Percentiles rank a stretch among this genome's conserved stretches.
Conservation (phyloP, 2,888 invertebrate genomes). For the Sipha maydis region DNA sequence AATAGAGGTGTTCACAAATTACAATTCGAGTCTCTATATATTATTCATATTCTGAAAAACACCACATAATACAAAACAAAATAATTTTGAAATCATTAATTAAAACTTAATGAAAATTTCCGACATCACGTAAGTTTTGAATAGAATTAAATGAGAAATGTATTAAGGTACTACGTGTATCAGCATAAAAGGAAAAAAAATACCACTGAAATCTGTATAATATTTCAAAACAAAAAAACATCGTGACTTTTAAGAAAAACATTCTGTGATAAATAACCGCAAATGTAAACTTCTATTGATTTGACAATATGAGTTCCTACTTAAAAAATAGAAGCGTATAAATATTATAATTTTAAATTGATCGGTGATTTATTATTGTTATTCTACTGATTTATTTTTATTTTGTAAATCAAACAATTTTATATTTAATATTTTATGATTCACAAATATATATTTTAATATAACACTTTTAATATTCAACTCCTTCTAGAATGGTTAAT, state of each 20-base stretch:
- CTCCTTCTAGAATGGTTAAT: too few species aligned
- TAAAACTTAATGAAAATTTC: not conserved
- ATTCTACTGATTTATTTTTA: too few species aligned
- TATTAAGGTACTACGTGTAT: not conserved
- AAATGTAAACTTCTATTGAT: slow-evolving; percentile 1
- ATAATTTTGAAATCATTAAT: slow-evolving; percentile 11
- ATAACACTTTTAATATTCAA: too few species aligned
- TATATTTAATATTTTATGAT: too few species aligned
- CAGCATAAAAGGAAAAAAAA: slow-evolving; percentile 3
- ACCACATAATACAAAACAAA: not conserved
- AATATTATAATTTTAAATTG: not conserved
- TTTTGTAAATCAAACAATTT: too few species aligned
- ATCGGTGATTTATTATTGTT: too few species aligned
- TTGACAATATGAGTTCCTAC: not conserved
- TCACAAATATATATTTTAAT: too few species aligned
- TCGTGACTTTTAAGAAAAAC: slow-evolving; percentile 20
- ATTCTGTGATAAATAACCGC: not conserved
- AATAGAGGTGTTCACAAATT: not conserved
- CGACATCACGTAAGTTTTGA: not conserved
- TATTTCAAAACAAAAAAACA: slow-evolving; percentile 29
- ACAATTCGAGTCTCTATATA: not conserved
- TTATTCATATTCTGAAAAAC: not conserved
- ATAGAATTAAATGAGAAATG: not conserved
- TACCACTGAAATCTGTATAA: not conserved
- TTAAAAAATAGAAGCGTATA: not conserved